Percentiles rank a stretch among this genome's conserved stretches.
phyloP scores from a whole-genome alignment of 2,797 vertebrate species.

The Spinus pinus region DNA sequence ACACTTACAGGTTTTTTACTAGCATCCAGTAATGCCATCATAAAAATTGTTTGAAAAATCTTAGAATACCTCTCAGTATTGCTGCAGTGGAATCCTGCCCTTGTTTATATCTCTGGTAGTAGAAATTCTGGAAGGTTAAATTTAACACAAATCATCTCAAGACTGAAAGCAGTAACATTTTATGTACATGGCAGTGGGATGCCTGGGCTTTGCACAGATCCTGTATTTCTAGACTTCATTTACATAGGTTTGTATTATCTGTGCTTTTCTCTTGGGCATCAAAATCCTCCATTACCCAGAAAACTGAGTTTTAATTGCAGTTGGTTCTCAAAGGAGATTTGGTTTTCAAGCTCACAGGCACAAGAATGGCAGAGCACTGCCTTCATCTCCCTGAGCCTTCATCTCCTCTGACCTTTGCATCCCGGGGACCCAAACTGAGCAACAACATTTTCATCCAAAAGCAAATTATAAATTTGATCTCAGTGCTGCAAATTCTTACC shows the following conservation, averaged over 20 bases:
- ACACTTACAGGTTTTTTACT: not conserved
- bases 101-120: not conserved
- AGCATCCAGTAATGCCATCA: not conserved
- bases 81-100: not conserved
- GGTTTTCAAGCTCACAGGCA: not conserved
- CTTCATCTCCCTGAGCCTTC: not conserved
- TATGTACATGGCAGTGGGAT: not conserved
- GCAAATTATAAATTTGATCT: not conserved
- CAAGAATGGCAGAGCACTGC: not conserved
- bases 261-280: conserved; percentile 8
- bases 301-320: conserved; percentile 19
- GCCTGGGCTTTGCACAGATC: not conserved
- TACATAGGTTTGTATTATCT: not conserved
- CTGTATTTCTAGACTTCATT: not conserved
- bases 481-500: not conserved
- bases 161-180: not conserved
- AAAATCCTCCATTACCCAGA: not conserved
- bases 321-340: not conserved
- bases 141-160: not conserved
- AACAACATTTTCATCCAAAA: not conserved
- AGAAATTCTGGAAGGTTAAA: not conserved
- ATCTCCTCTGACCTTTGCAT: not conserved
- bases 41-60: not conserved
- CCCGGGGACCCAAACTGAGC: not conserved
- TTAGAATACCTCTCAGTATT: not conserved